phyloP scores from a whole-genome alignment of 92 coral and sea anemone genomes.

The Parazoanthus swiftii region DNA sequence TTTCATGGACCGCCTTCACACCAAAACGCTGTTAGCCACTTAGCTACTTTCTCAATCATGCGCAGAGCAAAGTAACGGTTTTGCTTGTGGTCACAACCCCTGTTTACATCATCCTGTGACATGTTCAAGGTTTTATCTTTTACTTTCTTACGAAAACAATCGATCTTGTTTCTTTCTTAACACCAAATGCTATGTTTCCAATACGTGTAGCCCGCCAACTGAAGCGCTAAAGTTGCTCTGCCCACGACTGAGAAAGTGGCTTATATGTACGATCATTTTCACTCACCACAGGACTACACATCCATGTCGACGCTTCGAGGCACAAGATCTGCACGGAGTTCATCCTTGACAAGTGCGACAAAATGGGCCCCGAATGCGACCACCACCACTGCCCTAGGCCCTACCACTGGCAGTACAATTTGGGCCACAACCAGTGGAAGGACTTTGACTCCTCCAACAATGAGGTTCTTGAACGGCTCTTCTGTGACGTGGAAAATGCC shows the following conservation, averaged over 20 bases:
- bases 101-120: no score
- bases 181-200: no score
- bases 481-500: slow-evolving; percentile 69
- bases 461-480: slow-evolving; percentile 60
- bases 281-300: not conserved
- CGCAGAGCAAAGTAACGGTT: no score
- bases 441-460: slow-evolving; percentile 56
- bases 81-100: no score
- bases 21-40: not conserved
- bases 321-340: slow-evolving; percentile 42
- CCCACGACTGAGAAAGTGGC: no score
- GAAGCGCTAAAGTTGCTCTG: no score
- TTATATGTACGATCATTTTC: no score
- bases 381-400: slow-evolving; percentile 77
- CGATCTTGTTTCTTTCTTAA: not conserved
- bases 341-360: slow-evolving; percentile 29
- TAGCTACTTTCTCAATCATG: no score
- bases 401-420: slow-evolving; percentile 88
- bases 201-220: no score
- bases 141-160: no score
- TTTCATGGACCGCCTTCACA: not conserved
- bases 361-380: slow-evolving; percentile 35
- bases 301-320: slow-evolving; percentile 31
- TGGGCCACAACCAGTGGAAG: slow-evolving; percentile 68
- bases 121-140: no score